Conservation (phyloP, 1,140 invertebrate species). For the Yoshiicerus persimilis region DNA sequence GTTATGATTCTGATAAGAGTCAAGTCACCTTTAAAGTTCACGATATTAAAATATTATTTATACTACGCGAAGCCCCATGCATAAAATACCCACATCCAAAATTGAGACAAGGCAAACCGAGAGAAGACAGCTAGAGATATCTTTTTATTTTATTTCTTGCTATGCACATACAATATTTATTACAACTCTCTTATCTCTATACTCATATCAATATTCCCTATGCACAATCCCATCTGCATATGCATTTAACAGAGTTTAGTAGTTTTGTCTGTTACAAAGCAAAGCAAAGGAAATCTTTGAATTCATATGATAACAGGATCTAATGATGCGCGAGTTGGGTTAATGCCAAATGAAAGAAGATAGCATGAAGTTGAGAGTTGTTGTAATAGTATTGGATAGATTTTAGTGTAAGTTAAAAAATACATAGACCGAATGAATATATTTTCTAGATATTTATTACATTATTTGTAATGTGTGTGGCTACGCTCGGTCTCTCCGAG, state of each 20-base stretch:
- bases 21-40: neutral
- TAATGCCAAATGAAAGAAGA: neutral
- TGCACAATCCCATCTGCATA: neutral
- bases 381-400: too few relatives aligned
- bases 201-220: neutral
- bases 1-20: neutral
- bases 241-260: neutral
- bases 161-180: neutral
- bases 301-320: slow-evolving; percentile 30
- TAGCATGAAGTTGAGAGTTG: slow-evolving; percentile 19
- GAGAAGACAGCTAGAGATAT: neutral
- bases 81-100: neutral
- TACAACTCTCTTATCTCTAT: neutral
- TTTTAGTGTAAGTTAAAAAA: neutral
- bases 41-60: neutral
- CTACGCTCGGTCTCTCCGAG: neutral
- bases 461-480: neutral
- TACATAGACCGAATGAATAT: neutral
- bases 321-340: slow-evolving; percentile 29
- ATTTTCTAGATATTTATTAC: neutral
- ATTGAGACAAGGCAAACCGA: slow-evolving; percentile 4
- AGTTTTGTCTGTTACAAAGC: neutral
- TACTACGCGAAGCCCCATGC: neutral
- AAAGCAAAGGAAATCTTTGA: neutral
- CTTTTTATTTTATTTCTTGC: neutral